Base-by-base conservation (phyloP, 2,888 invertebrate genomes). In the Leucoma salicis region DNA sequence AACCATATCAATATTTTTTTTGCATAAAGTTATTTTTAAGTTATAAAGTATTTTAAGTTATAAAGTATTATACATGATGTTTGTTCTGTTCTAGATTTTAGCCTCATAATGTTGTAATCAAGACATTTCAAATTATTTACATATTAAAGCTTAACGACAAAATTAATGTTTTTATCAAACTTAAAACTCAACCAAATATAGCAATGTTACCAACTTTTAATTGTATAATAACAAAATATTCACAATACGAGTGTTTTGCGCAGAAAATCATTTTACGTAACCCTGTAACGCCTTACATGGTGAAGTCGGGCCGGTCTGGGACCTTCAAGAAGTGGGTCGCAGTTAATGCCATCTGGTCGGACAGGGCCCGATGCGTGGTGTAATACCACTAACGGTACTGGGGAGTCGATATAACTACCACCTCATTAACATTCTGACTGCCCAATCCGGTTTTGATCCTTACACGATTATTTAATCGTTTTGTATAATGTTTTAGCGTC, bases 261-360 rank as follows among this genome's bases (percentile, higher is more conserved):
- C 54, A 64, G 54, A 57, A 64, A 49, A 53, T 48, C 14, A 16
- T 37, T 39, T 87, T 83, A 79, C 79, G 79, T 78, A 87, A 87
- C 82, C 80, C 78, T 78, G 83, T 53, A 57, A 49, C 54, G 62
- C 84, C 86, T 63, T 86, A 82, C 63, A 84, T 70, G 85, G 85
- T 61, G 63, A 67, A 63, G 66, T 65, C 71, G 61, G 70, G 67
- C 8, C 77, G 72, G 72, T 72, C 63, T 65, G 62, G 79, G 82
- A 81, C 87, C 87, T 88, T 88, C 82, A 72, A 57, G 66, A 86
- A 77, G 82, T 88, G 81, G 86, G 87, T 84, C 87, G 79, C 53
- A 67, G 55, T 72, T 77, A 78, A 77, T 78, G 78, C 86, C 87
- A 87, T 87, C 84, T 87, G 86, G 86, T 78, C 70, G 70, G 70